Evolutionary conservation across 2,113 vertebrate species (phyloP).

Genomic region (Puma concolor): DNA sequence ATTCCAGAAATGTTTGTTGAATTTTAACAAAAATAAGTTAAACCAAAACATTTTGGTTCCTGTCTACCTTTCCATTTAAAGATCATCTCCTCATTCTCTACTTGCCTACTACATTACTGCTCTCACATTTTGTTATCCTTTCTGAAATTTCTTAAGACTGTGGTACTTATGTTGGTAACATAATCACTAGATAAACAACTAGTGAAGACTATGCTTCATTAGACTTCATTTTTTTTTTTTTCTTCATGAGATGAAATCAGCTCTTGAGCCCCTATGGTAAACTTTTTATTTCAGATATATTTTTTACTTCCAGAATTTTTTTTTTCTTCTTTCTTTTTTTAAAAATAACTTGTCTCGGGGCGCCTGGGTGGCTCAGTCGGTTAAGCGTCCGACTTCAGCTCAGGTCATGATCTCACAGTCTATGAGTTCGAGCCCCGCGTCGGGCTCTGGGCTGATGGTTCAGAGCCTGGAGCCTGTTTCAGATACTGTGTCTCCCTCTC

Average conservation of each 20-base stretch:
- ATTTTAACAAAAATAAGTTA: background rate
- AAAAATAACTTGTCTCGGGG: background rate
- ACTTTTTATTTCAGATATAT: constrained; percentile 3
- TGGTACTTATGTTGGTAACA: background rate
- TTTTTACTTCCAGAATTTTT: background rate
- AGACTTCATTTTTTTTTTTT: constrained; percentile 10
- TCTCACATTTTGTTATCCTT: background rate
- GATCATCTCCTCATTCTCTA: background rate
- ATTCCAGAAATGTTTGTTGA: background rate
- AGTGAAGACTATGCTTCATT: background rate
- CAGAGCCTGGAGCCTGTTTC: too few species aligned
- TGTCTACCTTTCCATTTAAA: background rate
- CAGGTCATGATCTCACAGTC: too few species aligned
- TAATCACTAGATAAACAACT: background rate
- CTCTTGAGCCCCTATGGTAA: background rate
- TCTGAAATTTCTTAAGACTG: background rate
- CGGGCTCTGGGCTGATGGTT: too few species aligned
- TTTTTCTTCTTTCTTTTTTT: background rate
- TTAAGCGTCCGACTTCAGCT: too few species aligned
- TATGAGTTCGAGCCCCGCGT: too few species aligned
- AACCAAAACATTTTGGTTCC: background rate
- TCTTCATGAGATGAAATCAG: background rate
- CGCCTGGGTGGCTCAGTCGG: too few species aligned
- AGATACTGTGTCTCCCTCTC: too few species aligned
- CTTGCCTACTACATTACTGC: background rate